Evolutionary conservation across 2,113 vertebrate species (phyloP).

Genomic region (Spheniscus mendiculus): DNA sequence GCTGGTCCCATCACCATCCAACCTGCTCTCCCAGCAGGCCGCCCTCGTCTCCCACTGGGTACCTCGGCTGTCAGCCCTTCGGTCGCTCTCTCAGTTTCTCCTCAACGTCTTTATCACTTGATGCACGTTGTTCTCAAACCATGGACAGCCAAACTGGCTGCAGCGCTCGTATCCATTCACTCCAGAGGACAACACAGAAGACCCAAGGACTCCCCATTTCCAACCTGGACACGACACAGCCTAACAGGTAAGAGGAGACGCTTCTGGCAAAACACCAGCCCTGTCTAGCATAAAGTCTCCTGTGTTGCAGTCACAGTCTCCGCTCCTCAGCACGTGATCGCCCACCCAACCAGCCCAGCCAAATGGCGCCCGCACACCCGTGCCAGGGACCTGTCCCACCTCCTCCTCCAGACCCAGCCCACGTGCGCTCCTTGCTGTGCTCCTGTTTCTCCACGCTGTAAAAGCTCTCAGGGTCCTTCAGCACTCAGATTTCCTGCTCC

Average conservation of each 20-base stretch:
- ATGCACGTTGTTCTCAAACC: background rate
- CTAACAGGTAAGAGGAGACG: background rate
- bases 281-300: background rate
- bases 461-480: background rate
- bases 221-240: accelerated
- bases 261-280: background rate
- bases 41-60: no score
- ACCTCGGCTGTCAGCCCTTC: background rate
- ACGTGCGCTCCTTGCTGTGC: background rate
- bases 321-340: accelerated
- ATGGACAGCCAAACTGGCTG: background rate
- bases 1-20: background rate
- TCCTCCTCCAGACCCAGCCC: background rate
- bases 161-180: accelerated
- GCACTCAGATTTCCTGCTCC: background rate
- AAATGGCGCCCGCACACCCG: accelerated
- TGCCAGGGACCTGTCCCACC: background rate
- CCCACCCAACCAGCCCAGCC: background rate
- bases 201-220: background rate
- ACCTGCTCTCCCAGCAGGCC: background rate
- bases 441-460: background rate
- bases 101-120: background rate
- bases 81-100: background rate
- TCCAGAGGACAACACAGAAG: background rate
- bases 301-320: background rate